phyloP scores from a whole-genome alignment of 2,888 invertebrate species.

The Sylvicola cinctus region DNA sequence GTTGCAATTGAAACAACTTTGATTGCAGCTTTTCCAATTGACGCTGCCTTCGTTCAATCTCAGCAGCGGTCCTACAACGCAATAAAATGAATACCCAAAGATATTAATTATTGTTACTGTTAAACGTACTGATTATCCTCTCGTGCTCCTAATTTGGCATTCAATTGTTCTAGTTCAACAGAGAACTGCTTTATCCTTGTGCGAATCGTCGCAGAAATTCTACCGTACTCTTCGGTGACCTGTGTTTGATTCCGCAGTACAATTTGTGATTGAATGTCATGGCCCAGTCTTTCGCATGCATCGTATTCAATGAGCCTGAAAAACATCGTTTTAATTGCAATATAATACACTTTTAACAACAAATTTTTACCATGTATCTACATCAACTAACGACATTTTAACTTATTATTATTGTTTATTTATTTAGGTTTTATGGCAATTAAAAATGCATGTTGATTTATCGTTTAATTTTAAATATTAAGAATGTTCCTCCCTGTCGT shows the following conservation, averaged over 20 bases:
- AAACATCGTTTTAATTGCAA: constrained; percentile 1
- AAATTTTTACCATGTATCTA: constrained; percentile 20
- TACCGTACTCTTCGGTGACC: constrained; percentile 32
- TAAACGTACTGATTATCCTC: neutral
- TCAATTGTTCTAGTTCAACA: constrained; percentile 35
- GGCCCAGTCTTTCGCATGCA: constrained; percentile 38
- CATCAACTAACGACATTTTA: constrained; percentile 24
- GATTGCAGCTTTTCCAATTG: constrained; percentile 38
- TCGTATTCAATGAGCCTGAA: constrained; percentile 41
- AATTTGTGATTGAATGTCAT: constrained; percentile 39
- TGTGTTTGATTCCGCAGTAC: constrained; percentile 31
- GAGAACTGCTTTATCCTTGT: constrained; percentile 38
- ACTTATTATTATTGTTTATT: no score
- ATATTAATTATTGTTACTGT: neutral
- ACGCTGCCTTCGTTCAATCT: constrained; percentile 36
- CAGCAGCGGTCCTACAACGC: constrained; percentile 32
- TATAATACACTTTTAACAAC: neutral
- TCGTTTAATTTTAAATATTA: no score
- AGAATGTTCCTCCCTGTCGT: no score
- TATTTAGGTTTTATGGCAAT: no score
- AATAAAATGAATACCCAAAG: neutral
- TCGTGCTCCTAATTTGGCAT: constrained; percentile 27
- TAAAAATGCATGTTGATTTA: no score
- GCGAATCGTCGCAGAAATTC: constrained; percentile 35
- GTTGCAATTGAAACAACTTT: constrained; percentile 33